phyloP scores from a whole-genome alignment of 2,888 invertebrate genomes.

The Cheilosia vernalis region DNA sequence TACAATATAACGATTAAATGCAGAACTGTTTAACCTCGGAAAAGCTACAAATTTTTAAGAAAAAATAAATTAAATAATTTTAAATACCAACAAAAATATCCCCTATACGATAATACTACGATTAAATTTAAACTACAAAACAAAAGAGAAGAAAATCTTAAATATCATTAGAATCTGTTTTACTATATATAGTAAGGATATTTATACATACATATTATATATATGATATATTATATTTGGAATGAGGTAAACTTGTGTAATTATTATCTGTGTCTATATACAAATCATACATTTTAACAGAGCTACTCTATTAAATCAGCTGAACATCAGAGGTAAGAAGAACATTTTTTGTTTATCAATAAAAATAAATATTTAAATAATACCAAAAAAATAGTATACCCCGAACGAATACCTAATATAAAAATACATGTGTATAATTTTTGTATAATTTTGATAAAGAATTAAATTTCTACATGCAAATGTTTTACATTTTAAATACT shows the following conservation, averaged over 20 bases:
- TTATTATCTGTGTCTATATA: slow-evolving; percentile 73
- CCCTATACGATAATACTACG: slow-evolving; percentile 39
- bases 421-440: neutral
- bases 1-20: slow-evolving; percentile 50
- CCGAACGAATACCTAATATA: neutral
- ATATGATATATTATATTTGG: slow-evolving; percentile 54
- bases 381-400: neutral
- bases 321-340: slow-evolving; percentile 15
- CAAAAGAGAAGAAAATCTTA: slow-evolving; percentile 1
- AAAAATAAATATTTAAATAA: neutral
- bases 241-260: slow-evolving; percentile 65
- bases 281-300: slow-evolving; percentile 52
- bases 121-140: slow-evolving; percentile 38
- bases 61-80: slow-evolving; percentile 4
- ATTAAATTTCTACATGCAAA: neutral
- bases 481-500: slow-evolving; percentile 8
- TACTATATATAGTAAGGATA: slow-evolving; percentile 57
- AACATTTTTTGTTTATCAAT: slow-evolving; percentile 4
- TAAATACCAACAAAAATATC: slow-evolving; percentile 28
- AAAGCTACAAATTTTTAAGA: slow-evolving; percentile 69
- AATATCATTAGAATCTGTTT: slow-evolving; percentile 68
- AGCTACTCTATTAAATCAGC: slow-evolving; percentile 40
- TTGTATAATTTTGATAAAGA: neutral
- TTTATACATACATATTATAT: slow-evolving; percentile 53
- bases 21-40: slow-evolving; percentile 73